Percentiles rank a stretch among this genome's conserved stretches.
phyloP scores from a whole-genome alignment of 2,113 vertebrate species.

The Neogale vison region DNA sequence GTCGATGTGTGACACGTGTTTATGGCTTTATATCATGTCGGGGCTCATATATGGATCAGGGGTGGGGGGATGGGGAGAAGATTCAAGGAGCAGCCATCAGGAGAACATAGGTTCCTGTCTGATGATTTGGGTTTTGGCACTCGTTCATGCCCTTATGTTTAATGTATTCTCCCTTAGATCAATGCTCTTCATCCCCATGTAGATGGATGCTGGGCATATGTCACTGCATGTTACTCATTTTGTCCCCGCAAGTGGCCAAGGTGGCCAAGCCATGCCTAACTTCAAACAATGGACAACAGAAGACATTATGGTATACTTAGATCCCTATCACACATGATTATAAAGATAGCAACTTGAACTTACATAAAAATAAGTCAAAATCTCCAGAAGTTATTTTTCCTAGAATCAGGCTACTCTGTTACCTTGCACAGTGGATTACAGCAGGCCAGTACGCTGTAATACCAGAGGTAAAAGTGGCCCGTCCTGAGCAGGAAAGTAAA shows the following conservation, averaged over 20 bases:
- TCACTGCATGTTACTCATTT: not conserved
- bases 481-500: not conserved
- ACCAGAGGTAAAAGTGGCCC: not conserved
- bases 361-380: constrained; percentile 14
- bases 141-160: not conserved
- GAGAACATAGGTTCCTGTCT: not conserved
- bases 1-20: not conserved
- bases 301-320: not conserved
- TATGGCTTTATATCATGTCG: not conserved
- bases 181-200: not conserved
- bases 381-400: not conserved
- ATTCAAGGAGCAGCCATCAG: not conserved
- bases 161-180: not conserved
- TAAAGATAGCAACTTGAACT: not conserved
- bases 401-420: not conserved
- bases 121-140: not conserved
- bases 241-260: not conserved
- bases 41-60: not conserved
- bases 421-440: not conserved
- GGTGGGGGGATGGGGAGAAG: not conserved
- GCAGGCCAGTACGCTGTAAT: not conserved
- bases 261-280: not conserved
- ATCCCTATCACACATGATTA: not conserved
- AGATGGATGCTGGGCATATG: not conserved
- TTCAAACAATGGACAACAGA: not conserved